These are phyloP conservation scores for Eumeta japonica DNA, from an alignment of 1,140 invertebrate genomes.

Conservation along the genomic window DNA sequence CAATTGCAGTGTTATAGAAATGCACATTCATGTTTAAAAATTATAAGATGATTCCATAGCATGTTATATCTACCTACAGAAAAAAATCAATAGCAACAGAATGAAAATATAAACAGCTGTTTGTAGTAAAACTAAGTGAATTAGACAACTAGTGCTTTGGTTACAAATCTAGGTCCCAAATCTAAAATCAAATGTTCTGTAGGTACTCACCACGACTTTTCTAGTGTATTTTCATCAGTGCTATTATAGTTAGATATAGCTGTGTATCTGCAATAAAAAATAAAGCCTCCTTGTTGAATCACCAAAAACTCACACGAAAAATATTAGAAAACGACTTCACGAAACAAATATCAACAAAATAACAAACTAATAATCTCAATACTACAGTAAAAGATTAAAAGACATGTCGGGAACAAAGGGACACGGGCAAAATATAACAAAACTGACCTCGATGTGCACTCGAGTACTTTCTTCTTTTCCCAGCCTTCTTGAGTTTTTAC, in stretches of 20 bases:
- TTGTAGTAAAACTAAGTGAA: too few relatives aligned
- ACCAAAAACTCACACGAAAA: too few relatives aligned
- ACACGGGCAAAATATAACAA: too few relatives aligned
- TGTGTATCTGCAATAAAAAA: constrained; percentile 51
- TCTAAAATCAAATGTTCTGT: too few relatives aligned
- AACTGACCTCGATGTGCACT: constrained; percentile 67
- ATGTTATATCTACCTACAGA: too few relatives aligned
- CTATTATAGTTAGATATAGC: constrained; percentile 54
- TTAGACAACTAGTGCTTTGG: too few relatives aligned
- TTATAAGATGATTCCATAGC: too few relatives aligned
- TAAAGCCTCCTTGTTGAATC: constrained; percentile 13
- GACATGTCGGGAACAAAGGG: too few relatives aligned
- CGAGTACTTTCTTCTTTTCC: constrained; percentile 92
- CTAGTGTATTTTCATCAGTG: constrained; percentile 35
- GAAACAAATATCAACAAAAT: constrained; percentile 2
- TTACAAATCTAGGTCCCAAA: too few relatives aligned
- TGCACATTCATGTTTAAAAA: too few relatives aligned
- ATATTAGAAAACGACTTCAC: too few relatives aligned
- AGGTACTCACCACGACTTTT: constrained; percentile 42
- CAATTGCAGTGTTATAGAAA: too few relatives aligned
- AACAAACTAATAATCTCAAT: constrained; percentile 4
- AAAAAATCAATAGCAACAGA: constrained; percentile 34
- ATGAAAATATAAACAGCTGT: constrained; percentile 33
- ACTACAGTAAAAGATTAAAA: not conserved
- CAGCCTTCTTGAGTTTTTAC: constrained; percentile 95